A percentile compares a stretch with the other conserved stretches of the same genome.
Evolutionary conservation across 2,888 invertebrate genomes (phyloP).

Genomic region (Nemurella pictetii): DNA sequence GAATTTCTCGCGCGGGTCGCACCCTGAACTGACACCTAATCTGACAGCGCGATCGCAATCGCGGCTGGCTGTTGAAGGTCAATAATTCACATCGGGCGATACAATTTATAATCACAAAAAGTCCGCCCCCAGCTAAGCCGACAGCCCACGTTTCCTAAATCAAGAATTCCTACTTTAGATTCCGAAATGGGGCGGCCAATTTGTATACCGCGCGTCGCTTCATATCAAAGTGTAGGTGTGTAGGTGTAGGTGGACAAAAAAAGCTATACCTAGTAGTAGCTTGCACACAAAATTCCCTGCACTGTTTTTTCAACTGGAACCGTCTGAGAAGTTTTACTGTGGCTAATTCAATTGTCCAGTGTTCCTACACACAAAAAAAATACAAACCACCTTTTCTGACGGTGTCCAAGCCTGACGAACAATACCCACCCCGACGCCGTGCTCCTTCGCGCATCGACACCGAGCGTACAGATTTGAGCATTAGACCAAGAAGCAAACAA

Average conservation of each 20-base stretch:
- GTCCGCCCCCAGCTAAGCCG: neutral
- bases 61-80: neutral
- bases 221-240: too few species aligned
- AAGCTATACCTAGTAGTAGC: too few species aligned
- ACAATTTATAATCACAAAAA: neutral
- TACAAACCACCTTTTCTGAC: too few species aligned
- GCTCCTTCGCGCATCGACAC: neutral
- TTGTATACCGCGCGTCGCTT: neutral
- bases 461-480: conserved; percentile 9
- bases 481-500: conserved; percentile 11
- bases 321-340: neutral
- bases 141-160: neutral
- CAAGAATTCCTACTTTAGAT: neutral
- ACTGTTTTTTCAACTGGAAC: neutral
- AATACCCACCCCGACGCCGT: too few species aligned
- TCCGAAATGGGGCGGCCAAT: neutral
- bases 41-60: neutral
- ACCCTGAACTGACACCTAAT: neutral
- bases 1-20: neutral
- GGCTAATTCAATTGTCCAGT: neutral
- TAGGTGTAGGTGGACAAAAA: too few species aligned
- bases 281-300: neutral
- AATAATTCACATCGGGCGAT: neutral
- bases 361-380: neutral
- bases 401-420: too few species aligned